A percentile compares a stretch with the other conserved stretches of the same genome.
These are phyloP conservation scores for Kobus ellipsiprymnus DNA, from an alignment of 2,113 vertebrate species.

Conservation along the genomic window DNA sequence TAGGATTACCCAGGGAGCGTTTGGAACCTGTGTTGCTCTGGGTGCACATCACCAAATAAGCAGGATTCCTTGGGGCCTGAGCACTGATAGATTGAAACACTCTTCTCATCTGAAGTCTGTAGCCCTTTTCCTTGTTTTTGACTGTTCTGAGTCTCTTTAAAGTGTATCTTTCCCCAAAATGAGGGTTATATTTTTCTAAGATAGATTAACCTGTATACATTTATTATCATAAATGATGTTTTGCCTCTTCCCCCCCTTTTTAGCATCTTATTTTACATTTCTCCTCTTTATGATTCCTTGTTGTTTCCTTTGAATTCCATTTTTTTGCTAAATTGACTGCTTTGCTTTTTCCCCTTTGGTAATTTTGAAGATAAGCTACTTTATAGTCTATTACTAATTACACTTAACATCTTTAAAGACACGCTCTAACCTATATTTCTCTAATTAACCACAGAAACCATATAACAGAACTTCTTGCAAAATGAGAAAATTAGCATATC, in stretches of 20 bases:
- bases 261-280: background rate
- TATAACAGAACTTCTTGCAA: slow-evolving; percentile 48
- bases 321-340: slow-evolving; percentile 28
- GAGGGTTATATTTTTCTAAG: background rate
- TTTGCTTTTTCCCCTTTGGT: slow-evolving; percentile 40
- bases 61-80: background rate
- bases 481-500: slow-evolving; percentile 48
- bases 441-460: slow-evolving; percentile 54
- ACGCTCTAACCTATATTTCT: slow-evolving; percentile 61
- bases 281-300: background rate
- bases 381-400: slow-evolving; percentile 67
- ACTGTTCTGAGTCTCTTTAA: background rate
- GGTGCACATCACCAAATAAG: background rate
- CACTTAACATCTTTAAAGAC: slow-evolving; percentile 52
- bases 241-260: background rate
- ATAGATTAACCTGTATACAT: background rate
- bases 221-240: background rate
- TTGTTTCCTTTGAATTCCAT: slow-evolving; percentile 20
- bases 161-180: background rate
- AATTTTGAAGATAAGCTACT: slow-evolving; percentile 64
- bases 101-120: background rate
- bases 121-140: background rate
- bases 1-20: background rate
- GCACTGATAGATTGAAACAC: background rate
- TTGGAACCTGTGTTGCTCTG: background rate